phyloP scores from a whole-genome alignment of 2,797 vertebrate genomes.

The Falco cherrug region DNA sequence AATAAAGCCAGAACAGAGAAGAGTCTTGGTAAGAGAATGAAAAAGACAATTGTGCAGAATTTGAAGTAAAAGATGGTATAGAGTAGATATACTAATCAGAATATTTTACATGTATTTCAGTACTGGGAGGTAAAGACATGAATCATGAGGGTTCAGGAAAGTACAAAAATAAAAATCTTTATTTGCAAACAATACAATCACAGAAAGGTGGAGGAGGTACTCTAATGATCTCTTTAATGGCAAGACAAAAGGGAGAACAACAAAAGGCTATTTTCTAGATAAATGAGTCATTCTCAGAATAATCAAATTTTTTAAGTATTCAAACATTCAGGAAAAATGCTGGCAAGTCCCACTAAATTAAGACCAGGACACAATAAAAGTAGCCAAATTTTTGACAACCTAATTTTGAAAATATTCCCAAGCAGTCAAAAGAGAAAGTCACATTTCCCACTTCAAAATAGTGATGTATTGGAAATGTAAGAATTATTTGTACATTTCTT shows the following conservation, averaged over 20 bases:
- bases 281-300: constrained; percentile 10
- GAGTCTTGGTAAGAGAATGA: neutral
- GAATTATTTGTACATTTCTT: neutral
- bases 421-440: neutral
- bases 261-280: constrained; percentile 22
- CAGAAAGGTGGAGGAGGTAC: constrained; percentile 18
- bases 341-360: neutral
- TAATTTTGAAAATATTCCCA: neutral
- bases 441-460: neutral
- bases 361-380: neutral
- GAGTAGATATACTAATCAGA: neutral
- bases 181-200: constrained; percentile 31
- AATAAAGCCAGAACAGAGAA: neutral
- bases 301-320: neutral
- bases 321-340: neutral
- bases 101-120: neutral
- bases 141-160: neutral
- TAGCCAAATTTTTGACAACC: neutral
- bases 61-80: neutral
- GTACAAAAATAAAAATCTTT: neutral
- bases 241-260: constrained; percentile 14
- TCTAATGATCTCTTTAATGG: constrained; percentile 2
- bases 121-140: neutral
- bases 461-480: neutral
- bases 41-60: neutral